These are phyloP conservation scores for Heliconius hortense DNA, from an alignment of 2,888 invertebrate genomes.

Conservation along the genomic window DNA sequence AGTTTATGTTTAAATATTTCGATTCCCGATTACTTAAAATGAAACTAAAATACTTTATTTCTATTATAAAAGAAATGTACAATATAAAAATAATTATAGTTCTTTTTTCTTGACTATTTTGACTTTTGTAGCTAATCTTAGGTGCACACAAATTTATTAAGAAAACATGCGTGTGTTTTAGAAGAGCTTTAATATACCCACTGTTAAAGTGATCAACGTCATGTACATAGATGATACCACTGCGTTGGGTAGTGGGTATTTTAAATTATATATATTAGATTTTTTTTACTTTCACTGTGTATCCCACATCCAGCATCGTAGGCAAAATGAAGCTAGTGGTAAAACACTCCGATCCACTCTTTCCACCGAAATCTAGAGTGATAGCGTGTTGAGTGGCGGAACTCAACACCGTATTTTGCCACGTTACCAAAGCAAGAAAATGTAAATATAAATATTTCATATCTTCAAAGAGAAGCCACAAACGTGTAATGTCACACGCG, in stretches of 20 bases:
- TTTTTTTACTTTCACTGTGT: not conserved
- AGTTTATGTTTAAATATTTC: too few relatives aligned
- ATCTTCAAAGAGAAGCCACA: not conserved
- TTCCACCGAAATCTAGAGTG: not conserved
- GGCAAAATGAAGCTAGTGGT: not conserved
- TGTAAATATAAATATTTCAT: not conserved
- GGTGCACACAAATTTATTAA: slow-evolving; percentile 48
- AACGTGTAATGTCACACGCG: not conserved
- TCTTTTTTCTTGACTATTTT: not conserved
- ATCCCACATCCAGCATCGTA: not conserved
- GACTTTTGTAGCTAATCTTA: slow-evolving; percentile 47
- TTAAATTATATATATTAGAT: not conserved
- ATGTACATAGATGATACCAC: slow-evolving; percentile 49
- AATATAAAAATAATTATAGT: not conserved
- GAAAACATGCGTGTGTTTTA: slow-evolving; percentile 48
- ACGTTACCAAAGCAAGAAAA: not conserved
- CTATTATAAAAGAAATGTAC: too few relatives aligned
- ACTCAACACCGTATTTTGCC: not conserved
- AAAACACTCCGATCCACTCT: not conserved
- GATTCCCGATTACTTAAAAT: too few relatives aligned
- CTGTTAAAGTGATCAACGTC: slow-evolving; percentile 36
- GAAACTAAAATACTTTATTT: too few relatives aligned
- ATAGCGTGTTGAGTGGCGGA: not conserved
- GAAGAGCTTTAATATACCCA: slow-evolving; percentile 46
- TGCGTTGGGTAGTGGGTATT: slow-evolving; percentile 51